A percentile compares a stretch with the other conserved stretches of the same genome.
These are phyloP conservation scores for Drosophila oshimai DNA, from an alignment of 1,140 invertebrate genomes.

Conservation along the genomic window DNA sequence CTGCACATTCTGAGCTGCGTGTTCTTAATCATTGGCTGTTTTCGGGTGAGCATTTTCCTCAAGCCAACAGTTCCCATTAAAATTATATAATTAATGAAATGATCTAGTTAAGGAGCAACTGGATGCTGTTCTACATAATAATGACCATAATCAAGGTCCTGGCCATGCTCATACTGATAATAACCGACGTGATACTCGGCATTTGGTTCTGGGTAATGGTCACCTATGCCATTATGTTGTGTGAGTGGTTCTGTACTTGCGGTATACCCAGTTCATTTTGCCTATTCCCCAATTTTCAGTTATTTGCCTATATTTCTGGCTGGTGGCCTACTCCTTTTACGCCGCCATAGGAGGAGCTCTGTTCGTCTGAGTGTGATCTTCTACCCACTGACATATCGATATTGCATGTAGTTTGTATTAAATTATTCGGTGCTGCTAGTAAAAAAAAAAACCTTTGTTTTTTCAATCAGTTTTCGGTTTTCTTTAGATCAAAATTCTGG, in stretches of 20 bases:
- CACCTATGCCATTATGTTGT: constrained; percentile 19
- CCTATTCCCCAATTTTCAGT: constrained; percentile 4
- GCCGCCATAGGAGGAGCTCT: constrained; percentile 54
- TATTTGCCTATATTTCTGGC: constrained; percentile 38
- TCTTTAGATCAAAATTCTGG: background rate
- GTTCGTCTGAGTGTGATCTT: constrained; percentile 29
- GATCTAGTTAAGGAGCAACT: constrained; percentile 28
- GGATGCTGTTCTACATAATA: constrained; percentile 49
- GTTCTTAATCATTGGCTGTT: constrained; percentile 16
- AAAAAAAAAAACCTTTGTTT: constrained; percentile 13
- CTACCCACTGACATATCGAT: background rate
- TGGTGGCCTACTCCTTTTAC: constrained; percentile 65
- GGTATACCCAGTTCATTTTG: too few species aligned
- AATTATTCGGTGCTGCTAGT: background rate
- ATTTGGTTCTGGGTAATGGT: constrained; percentile 36
- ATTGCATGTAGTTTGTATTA: background rate
- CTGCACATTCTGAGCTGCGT: constrained; percentile 27
- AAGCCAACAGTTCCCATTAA: too few species aligned
- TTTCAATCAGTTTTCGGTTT: constrained; percentile 27
- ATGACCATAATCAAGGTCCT: constrained; percentile 18
- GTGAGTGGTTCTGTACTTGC: constrained; percentile 9
- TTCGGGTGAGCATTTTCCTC: constrained; percentile 11
- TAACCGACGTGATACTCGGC: constrained; percentile 41
- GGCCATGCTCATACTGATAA: constrained; percentile 39
- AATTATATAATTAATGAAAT: background rate